Base-by-base conservation (phyloP, 1,140 invertebrate species). In the Brachionus manjavacas region DNA sequence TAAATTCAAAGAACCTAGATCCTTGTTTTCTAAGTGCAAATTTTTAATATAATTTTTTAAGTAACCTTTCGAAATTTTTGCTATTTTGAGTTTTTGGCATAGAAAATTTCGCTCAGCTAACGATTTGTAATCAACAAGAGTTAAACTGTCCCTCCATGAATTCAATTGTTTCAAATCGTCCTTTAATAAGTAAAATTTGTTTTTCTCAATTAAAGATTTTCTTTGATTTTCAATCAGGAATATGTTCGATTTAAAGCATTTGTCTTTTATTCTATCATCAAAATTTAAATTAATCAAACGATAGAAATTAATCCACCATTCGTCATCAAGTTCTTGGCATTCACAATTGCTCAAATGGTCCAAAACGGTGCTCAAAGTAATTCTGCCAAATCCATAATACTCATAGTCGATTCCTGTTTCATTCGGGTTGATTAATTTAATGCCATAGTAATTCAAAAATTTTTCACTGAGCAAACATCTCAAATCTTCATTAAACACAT, bases 231-330 rank as follows among this genome's bases (percentile, higher is more conserved):
- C 12, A 7, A 46, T 25, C 20, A 76, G 20, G 43, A 76, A 76
- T 28, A 76, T 76, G 20, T 76, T 76, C 28, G 72, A 28, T 49
- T 49, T 25, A 11, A 23, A 23, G 41, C 41, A 76, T 76, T 76
- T 49, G 1, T 20, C 3, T 12, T 76, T 25, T 11, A 76, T 76
- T 49, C 25, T 4, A 8, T 46, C 7, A 23, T 20, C 31, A 41
- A 76, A 49, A 49, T 76, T 46, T 8, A 46, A 49, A 16, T 49
- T 8, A 46, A 76, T 49, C 41, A 49, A 35, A 23, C 43, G 39
- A 49, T 49, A 76, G 25, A 76, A 76, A 25, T 76, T 76, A 9
- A 49, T 28, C 72, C 72, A 76, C 72, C 72, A 76, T 14, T 76
- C 41, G 11, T 76, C 72, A 25, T 76, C 72, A 12, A 76, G 25